These are phyloP conservation scores for Oryzias javanicus DNA, from an alignment of 2,113 vertebrate genomes.

Conservation along the genomic window DNA sequence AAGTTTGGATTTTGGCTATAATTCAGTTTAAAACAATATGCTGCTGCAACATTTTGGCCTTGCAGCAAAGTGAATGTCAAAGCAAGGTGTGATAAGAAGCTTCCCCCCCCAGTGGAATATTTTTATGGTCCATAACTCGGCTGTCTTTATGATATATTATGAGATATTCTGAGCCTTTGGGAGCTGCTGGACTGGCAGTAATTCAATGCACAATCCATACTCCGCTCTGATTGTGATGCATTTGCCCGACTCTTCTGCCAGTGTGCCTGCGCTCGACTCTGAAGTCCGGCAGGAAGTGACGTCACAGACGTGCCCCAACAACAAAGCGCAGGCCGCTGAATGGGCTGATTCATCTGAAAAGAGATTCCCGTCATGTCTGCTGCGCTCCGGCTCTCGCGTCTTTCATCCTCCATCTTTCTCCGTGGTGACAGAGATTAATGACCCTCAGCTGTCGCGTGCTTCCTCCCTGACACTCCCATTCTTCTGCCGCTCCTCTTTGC, in stretches of 20 bases:
- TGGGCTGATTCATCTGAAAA: constrained; percentile 59
- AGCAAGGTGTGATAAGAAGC: constrained; percentile 16
- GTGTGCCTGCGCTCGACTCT: too few species aligned
- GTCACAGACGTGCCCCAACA: constrained; percentile 55
- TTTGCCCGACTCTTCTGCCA: too few species aligned
- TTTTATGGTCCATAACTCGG: constrained; percentile 32
- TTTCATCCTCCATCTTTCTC: constrained; percentile 55
- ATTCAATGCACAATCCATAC: constrained; percentile 58
- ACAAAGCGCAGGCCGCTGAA: constrained; percentile 49
- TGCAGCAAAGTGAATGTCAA: constrained; percentile 17
- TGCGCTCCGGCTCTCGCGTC: constrained; percentile 55
- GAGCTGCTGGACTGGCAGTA: constrained; percentile 46
- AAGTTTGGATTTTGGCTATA: constrained; percentile 1
- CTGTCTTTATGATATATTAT: constrained; percentile 30
- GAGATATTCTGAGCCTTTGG: constrained; percentile 32
- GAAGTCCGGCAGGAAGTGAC: constrained; percentile 43
- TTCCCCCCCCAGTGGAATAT: constrained; percentile 18
- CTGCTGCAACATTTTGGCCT: constrained; percentile 11
- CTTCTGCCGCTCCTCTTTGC: constrained; percentile 73
- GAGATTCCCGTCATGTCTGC: constrained; percentile 59
- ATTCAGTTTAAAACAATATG: constrained; percentile 1
- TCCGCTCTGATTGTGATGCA: constrained; percentile 32
- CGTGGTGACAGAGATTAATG: constrained; percentile 76
- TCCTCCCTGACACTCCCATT: constrained; percentile 67
- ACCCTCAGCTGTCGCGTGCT: constrained; percentile 73